phyloP scores from a whole-genome alignment of 2,797 vertebrate species.

The Gorsachius magnificus region DNA sequence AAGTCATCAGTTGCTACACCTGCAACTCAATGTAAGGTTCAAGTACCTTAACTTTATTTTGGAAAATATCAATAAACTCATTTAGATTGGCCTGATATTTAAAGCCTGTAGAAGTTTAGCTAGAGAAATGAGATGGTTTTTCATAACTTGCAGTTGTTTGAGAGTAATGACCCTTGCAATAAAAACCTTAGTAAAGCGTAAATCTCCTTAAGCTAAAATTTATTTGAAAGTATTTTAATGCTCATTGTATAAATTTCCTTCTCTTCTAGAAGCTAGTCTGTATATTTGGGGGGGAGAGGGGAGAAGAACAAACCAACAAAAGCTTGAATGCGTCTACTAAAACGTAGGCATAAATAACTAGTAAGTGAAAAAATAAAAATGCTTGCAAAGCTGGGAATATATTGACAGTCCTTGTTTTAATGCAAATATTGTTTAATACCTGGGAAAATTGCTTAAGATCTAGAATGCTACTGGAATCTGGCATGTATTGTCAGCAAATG shows the following conservation, averaged over 20 bases:
- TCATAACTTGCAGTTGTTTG: not conserved
- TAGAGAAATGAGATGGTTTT: not conserved
- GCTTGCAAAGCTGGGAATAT: not conserved
- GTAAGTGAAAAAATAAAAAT: not conserved
- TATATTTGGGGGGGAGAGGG: rapidly evolving
- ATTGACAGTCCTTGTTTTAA: not conserved
- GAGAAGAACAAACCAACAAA: not conserved
- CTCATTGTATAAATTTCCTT: not conserved
- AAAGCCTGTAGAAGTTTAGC: not conserved
- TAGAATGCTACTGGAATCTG: not conserved
- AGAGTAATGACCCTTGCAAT: not conserved
- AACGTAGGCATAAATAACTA: not conserved
- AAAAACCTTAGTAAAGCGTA: not conserved
- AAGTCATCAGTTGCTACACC: not conserved
- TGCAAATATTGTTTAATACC: not conserved
- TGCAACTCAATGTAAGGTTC: not conserved
- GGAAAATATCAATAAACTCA: not conserved
- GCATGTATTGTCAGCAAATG: not conserved
- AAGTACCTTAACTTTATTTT: not conserved
- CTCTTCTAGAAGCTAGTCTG: not conserved
- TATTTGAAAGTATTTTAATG: not conserved
- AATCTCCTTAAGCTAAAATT: not conserved
- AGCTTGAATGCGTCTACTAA: not conserved
- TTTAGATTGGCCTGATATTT: not conserved
- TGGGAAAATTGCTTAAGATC: not conserved